These are phyloP conservation scores for Taurulus bubalis DNA, from an alignment of 2,113 vertebrate species.

Conservation along the genomic window DNA sequence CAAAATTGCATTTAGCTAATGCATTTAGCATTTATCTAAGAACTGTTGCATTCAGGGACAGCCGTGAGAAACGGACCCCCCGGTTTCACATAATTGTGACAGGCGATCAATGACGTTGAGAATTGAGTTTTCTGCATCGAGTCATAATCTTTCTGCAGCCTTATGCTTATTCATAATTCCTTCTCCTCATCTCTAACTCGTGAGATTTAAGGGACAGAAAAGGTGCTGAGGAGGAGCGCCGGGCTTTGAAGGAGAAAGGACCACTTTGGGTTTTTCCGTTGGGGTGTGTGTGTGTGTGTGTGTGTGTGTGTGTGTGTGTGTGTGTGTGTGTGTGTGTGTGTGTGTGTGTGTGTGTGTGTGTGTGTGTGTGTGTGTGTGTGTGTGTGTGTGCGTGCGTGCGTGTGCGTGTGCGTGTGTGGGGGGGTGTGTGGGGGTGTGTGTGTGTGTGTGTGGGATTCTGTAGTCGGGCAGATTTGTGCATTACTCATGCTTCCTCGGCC, in stretches of 20 bases:
- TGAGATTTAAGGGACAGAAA: constrained; percentile 27
- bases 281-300: constrained; percentile 45
- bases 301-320: constrained; percentile 46
- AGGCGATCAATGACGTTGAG: too few species aligned
- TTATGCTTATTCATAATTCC: constrained; percentile 26
- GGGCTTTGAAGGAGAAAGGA: constrained; percentile 24
- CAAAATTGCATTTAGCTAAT: too few species aligned
- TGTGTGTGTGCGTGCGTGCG: constrained; percentile 42
- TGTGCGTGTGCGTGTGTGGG: constrained; percentile 46
- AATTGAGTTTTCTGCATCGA: too few species aligned
- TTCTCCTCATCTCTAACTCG: neutral
- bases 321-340: constrained; percentile 53
- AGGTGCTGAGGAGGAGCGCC: too few species aligned
- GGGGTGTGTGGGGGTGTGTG: constrained; percentile 41
- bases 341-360: constrained; percentile 37
- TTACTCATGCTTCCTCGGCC: constrained; percentile 78
- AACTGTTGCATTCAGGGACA: too few species aligned
- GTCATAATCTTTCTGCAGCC: too few species aligned
- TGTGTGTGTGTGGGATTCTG: constrained; percentile 42
- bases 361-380: too few species aligned
- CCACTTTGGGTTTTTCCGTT: constrained; percentile 27
- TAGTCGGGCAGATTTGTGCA: constrained; percentile 74
- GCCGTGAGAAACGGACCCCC: too few species aligned
- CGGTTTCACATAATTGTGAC: too few species aligned
- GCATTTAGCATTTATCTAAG: too few species aligned